phyloP scores from a whole-genome alignment of 2,113 vertebrate species.

The Ramphastos sulfuratus region DNA sequence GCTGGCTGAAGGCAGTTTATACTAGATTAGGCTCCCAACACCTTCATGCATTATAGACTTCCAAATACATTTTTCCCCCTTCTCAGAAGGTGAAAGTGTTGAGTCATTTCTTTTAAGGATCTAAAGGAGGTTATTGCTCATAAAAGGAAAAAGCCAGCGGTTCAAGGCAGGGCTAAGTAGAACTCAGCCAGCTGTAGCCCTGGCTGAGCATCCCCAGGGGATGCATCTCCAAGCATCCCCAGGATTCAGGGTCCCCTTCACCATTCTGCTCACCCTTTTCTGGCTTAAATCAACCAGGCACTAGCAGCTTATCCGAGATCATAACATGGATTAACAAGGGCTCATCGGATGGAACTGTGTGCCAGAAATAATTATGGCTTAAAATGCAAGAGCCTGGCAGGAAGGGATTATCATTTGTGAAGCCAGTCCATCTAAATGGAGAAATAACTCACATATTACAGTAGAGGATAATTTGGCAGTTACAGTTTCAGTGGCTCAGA shows the following conservation, averaged over 20 bases:
- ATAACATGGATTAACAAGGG: not conserved
- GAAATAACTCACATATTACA: not conserved
- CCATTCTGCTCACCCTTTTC: not conserved
- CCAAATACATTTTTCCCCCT: not conserved
- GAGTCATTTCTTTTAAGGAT: slow-evolving; percentile 39
- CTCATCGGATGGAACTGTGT: not conserved
- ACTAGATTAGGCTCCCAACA: slow-evolving; percentile 7
- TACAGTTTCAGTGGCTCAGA: slow-evolving; percentile 8
- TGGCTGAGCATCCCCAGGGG: not conserved
- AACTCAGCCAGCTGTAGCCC: not conserved
- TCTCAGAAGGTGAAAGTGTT: not conserved
- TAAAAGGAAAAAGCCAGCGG: not conserved
- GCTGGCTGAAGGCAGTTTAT: slow-evolving; percentile 4
- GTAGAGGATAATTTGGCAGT: slow-evolving; percentile 34
- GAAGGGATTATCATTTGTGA: not conserved
- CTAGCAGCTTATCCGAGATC: not conserved
- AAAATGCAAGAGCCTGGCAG: not conserved
- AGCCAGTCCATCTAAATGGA: not conserved
- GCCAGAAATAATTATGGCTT: slow-evolving; percentile 14
- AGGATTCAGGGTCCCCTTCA: rapidly evolving
- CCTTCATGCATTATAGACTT: slow-evolving; percentile 36
- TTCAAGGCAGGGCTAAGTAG: not conserved
- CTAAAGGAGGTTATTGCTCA: not conserved
- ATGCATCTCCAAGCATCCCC: rapidly evolving
- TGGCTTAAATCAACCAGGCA: not conserved